A percentile compares a stretch with the other conserved stretches of the same genome.
Conservation (phyloP, 2,113 vertebrate species). For the Illadopsis cleaveri region DNA sequence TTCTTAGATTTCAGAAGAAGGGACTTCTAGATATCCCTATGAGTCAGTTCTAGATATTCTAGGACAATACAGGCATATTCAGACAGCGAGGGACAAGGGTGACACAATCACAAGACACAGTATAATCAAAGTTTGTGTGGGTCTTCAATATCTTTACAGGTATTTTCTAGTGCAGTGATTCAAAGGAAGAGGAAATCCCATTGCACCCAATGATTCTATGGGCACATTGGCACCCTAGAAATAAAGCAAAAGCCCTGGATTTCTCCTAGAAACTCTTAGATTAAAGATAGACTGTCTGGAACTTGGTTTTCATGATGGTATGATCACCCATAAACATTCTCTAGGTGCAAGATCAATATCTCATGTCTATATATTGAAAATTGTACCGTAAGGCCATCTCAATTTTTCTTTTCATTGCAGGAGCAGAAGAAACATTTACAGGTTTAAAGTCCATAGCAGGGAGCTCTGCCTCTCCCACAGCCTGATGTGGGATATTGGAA, state of each 20-base stretch:
- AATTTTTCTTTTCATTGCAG: background rate
- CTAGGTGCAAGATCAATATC: fast-evolving
- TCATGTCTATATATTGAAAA: background rate
- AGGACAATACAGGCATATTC: background rate
- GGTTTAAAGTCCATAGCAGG: background rate
- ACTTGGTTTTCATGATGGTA: background rate
- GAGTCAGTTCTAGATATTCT: background rate
- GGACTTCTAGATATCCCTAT: background rate
- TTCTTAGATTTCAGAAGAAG: background rate
- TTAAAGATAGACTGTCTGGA: background rate
- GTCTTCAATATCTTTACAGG: background rate
- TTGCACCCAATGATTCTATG: background rate
- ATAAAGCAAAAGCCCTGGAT: background rate
- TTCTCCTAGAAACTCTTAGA: background rate
- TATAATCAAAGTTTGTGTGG: background rate
- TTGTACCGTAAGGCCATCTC: background rate
- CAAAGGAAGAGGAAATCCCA: background rate
- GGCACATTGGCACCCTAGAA: background rate
- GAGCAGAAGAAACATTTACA: background rate
- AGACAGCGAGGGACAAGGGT: background rate
- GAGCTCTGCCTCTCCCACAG: background rate
- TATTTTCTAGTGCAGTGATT: background rate
- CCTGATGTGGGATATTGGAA: fast-evolving
- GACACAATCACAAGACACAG: background rate
- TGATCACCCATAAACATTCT: background rate